These are phyloP conservation scores for Philhelius pedissequus DNA, from an alignment of 2,888 invertebrate genomes.

Conservation along the genomic window DNA sequence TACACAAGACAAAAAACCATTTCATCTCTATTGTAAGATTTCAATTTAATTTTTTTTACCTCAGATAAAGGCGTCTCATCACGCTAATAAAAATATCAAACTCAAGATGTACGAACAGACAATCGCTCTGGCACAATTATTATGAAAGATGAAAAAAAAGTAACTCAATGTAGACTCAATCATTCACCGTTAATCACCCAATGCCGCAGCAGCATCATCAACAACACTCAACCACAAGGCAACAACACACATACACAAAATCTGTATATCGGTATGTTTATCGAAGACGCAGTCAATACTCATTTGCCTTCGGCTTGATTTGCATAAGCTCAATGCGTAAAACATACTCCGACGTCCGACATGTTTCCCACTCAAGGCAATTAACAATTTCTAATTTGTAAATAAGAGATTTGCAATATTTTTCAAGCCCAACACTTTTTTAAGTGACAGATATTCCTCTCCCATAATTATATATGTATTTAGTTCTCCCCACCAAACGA, in stretches of 20 bases:
- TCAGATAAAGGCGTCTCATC: slow-evolving; percentile 40
- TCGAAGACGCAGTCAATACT: slow-evolving; percentile 12
- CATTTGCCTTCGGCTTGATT: slow-evolving; percentile 30
- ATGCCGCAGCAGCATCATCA: no score
- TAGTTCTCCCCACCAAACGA: slow-evolving; percentile 43
- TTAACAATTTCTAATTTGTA: slow-evolving; percentile 51
- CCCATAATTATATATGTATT: background rate
- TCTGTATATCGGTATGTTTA: background rate
- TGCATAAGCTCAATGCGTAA: slow-evolving; percentile 54
- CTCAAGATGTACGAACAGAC: slow-evolving; percentile 11
- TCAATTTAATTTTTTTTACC: slow-evolving; percentile 18
- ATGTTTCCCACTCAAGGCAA: slow-evolving; percentile 40
- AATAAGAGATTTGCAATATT: slow-evolving; percentile 19
- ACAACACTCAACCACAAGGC: slow-evolving; percentile 28
- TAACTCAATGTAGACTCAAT: slow-evolving; percentile 28
- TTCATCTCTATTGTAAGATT: slow-evolving; percentile 44
- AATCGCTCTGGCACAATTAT: slow-evolving; percentile 44
- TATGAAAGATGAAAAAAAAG: slow-evolving; percentile 19
- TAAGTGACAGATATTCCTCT: slow-evolving; percentile 44
- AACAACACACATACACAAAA: background rate
- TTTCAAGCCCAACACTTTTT: slow-evolving; percentile 39
- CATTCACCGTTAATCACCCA: slow-evolving; percentile 54
- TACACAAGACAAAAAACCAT: slow-evolving; percentile 51
- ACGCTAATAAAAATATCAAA: slow-evolving; percentile 54
- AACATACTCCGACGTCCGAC: background rate